Conservation (phyloP, 2,113 vertebrate genomes). For the Anolis sagrei region DNA sequence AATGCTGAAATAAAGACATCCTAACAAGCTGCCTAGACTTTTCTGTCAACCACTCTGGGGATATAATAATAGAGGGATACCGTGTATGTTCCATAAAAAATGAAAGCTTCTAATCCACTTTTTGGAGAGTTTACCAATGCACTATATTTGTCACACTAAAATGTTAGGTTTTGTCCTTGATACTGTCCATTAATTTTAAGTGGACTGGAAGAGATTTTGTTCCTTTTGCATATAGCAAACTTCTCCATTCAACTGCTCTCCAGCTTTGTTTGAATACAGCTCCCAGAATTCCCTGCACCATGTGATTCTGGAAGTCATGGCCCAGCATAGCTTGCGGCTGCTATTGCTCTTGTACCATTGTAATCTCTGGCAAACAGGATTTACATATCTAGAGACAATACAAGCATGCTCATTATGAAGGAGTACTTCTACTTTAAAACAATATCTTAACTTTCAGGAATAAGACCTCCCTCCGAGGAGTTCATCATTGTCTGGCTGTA, state of each 20-base stretch:
- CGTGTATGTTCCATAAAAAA: background rate
- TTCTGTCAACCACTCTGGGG: conserved; percentile 13
- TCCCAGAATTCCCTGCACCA: background rate
- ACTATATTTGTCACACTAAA: background rate
- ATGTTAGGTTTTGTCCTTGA: background rate
- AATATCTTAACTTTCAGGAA: background rate
- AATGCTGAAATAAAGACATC: conserved; percentile 74
- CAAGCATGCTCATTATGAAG: background rate
- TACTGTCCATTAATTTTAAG: background rate
- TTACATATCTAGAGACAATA: background rate
- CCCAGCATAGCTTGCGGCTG: no score
- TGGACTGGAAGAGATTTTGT: background rate
- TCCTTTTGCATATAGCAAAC: background rate
- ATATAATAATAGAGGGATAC: background rate
- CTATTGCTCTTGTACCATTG: background rate
- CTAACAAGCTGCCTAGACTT: conserved; percentile 6
- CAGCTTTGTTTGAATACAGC: background rate
- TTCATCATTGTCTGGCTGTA: background rate
- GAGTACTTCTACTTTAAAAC: no score
- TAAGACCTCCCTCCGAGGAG: background rate
- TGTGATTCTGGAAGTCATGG: no score
- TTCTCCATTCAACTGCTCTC: background rate
- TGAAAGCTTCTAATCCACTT: background rate
- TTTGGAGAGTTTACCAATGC: background rate
- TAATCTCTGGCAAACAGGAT: background rate